phyloP scores from a whole-genome alignment of 2,888 invertebrate species.

The Slavum lentiscoides region DNA sequence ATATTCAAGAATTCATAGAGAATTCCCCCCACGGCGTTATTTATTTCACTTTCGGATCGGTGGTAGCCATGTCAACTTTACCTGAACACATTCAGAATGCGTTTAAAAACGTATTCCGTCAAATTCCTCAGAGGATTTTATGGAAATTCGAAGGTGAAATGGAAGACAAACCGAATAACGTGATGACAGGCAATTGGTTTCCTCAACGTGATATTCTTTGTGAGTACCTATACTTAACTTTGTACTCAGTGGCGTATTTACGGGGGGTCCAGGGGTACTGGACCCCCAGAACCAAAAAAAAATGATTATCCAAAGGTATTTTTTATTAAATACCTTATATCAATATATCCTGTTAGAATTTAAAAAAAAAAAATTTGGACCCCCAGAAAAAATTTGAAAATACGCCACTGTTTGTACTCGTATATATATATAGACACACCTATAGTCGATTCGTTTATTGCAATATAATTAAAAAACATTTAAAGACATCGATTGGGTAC shows the following conservation, averaged over 20 bases:
- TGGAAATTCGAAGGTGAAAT: conserved; percentile 47
- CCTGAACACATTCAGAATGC: conserved; percentile 24
- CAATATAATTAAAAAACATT: background rate
- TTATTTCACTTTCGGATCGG: conserved; percentile 40
- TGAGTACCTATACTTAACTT: background rate
- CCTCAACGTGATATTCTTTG: conserved; percentile 26
- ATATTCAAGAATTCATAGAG: conserved; percentile 35
- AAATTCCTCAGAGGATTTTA: conserved; percentile 31
- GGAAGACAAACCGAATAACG: conserved; percentile 27
- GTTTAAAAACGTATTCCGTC: conserved; percentile 25
- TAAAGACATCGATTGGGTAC: background rate
- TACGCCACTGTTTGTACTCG: no score
- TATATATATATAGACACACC: no score
- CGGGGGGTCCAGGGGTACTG: no score
- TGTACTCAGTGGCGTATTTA: no score
- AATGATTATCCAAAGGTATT: no score
- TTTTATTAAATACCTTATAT: no score
- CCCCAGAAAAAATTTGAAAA: no score
- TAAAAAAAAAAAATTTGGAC: no score
- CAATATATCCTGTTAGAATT: no score
- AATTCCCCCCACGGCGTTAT: conserved; percentile 24
- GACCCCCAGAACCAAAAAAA: no score
- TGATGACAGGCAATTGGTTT: conserved; percentile 33
- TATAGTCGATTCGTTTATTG: background rate
- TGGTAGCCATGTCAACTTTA: conserved; percentile 24